Conservation (phyloP, 2,888 invertebrate species). For the Caenorhabditis sp. region DNA sequence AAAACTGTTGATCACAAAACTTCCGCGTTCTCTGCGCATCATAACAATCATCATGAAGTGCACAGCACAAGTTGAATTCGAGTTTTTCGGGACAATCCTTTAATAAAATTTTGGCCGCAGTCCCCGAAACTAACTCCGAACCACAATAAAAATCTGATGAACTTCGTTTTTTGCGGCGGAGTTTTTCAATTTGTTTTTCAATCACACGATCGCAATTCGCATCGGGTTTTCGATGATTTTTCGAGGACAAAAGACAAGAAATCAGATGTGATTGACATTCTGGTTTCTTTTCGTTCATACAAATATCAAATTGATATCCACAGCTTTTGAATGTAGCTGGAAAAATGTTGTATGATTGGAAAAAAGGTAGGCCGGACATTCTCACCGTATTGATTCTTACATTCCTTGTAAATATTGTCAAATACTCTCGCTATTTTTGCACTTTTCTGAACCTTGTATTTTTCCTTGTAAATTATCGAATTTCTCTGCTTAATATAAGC, state of each 20-base stretch:
- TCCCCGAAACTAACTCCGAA: background rate
- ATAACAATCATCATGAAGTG: conserved; percentile 19
- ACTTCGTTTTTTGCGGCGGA: background rate
- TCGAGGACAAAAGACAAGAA: background rate
- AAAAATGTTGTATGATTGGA: background rate
- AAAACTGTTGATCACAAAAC: conserved; percentile 7
- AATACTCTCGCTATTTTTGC: background rate
- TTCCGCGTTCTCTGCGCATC: background rate
- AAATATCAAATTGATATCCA: background rate
- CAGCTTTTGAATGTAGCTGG: background rate
- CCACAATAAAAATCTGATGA: background rate
- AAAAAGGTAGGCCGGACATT: no score
- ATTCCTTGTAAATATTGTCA: background rate
- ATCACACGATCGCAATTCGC: background rate
- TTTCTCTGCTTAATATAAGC: background rate
- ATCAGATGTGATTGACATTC: background rate
- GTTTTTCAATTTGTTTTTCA: background rate
- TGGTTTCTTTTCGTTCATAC: background rate
- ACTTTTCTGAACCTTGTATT: background rate
- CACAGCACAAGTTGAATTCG: conserved; percentile 14
- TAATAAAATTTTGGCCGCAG: background rate
- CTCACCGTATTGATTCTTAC: background rate
- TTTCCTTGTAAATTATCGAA: background rate
- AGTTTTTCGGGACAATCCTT: background rate
- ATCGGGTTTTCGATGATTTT: background rate